Evolutionary conservation across 37 sponge, comb jelly and placozoan genomes (phyloP).

Genomic region (Ianthella basta): DNA sequence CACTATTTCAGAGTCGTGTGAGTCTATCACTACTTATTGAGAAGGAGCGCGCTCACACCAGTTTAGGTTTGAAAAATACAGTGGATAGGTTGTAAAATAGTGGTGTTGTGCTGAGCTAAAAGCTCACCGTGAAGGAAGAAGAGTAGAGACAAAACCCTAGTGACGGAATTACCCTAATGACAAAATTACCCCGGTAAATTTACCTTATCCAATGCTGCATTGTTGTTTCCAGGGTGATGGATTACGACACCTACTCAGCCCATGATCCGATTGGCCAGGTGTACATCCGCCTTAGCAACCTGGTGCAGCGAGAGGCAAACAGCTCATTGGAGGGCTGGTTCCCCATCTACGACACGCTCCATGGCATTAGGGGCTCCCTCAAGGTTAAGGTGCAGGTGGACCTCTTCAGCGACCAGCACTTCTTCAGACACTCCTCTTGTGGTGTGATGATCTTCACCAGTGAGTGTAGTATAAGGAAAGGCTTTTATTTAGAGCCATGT

Average conservation of each 20-base stretch:
- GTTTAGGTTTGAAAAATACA: too few relatives aligned
- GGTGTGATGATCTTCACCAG: conserved; percentile 75
- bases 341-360: conserved; percentile 90
- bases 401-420: conserved; percentile 63
- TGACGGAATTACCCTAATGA: too few relatives aligned
- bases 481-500: background rate
- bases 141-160: too few relatives aligned
- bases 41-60: too few relatives aligned
- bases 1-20: too few relatives aligned
- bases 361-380: conserved; percentile 86
- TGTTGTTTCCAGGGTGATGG: conserved; percentile 68
- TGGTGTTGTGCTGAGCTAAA: too few relatives aligned
- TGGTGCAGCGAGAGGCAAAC: conserved; percentile 30
- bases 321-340: conserved; percentile 84
- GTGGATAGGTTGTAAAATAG: too few relatives aligned
- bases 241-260: conserved; percentile 88
- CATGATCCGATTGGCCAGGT: conserved; percentile 93
- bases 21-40: too few relatives aligned
- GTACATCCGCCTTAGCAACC: conserved; percentile 58
- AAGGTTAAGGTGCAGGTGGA: conserved; percentile 75
- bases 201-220: too few relatives aligned
- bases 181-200: too few relatives aligned
- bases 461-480: conserved; percentile 24
- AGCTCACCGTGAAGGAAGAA: too few relatives aligned
- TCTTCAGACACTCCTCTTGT: conserved; percentile 72